These are phyloP conservation scores for Varroa destructor DNA, from an alignment of 1,140 invertebrate species.

Conservation along the genomic window DNA sequence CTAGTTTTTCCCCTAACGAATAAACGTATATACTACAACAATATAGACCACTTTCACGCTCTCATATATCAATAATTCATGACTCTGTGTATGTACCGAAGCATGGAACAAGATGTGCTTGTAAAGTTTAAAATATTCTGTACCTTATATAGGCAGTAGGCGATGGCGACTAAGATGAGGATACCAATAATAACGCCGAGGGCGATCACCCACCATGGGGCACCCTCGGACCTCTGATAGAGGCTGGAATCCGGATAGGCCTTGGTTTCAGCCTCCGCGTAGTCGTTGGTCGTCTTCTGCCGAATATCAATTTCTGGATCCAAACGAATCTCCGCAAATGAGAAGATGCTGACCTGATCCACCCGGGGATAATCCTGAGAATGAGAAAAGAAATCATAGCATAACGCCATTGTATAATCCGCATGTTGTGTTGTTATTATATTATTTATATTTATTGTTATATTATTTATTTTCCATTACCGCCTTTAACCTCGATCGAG, in stretches of 20 bases:
- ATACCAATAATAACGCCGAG: conserved; percentile 62
- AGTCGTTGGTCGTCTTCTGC: conserved; percentile 53
- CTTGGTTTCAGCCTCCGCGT: conserved; percentile 57
- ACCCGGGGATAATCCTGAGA: conserved; percentile 60
- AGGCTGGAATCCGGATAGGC: conserved; percentile 61
- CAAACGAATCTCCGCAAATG: conserved; percentile 57
- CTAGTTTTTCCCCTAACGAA: too few relatives aligned
- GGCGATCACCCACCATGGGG: conserved; percentile 69
- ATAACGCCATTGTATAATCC: neutral
- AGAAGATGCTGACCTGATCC: conserved; percentile 65
- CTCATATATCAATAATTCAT: too few relatives aligned
- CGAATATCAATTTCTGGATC: conserved; percentile 55
- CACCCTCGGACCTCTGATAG: conserved; percentile 50
- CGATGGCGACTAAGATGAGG: conserved; percentile 58
- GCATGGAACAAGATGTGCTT: conserved; percentile 5
- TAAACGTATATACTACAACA: too few relatives aligned
- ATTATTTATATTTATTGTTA: conserved; percentile 5
- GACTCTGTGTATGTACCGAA: neutral
- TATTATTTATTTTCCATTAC: too few relatives aligned
- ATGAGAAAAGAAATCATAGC: neutral
- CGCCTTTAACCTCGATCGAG: too few relatives aligned
- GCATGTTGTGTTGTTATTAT: conserved; percentile 25
- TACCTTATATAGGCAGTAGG: conserved; percentile 59
- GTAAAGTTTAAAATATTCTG: conserved; percentile 1
- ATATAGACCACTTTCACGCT: too few relatives aligned